Evolutionary conservation across 1,140 invertebrate species (phyloP), one percentile per base, ranked within the genome.

Genomic region (Drosophila kohkoa): DNA sequence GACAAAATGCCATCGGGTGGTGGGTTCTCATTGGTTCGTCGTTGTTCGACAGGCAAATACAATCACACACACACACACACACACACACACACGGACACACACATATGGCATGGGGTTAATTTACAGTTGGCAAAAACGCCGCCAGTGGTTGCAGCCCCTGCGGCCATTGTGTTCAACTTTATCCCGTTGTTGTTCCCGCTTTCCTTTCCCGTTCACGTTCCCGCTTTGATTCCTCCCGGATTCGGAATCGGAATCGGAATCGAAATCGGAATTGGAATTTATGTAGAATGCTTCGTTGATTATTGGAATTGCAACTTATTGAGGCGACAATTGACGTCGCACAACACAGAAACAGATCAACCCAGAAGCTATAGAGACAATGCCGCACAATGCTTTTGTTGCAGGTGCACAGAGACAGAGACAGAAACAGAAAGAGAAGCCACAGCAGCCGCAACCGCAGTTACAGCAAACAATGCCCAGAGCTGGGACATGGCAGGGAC

Each of bases 21-120:
- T 20, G 38, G 58, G 30, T 68, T 73, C 43, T 55, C 52, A 79
- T 79, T 79, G 74, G 77, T 43, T 25, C 20, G 20, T 20, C 20
- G 41, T 16, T 1, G 6, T 43, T 10, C 58, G 67, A 15, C 15
- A 11, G 30, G 38, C 49, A 15, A 11, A 63, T 8, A 52, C 10
- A 11, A 55, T 20, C 10, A 30, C 32, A 32, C 8, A 41, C 6
- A 38, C 43, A 20, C 11, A 60, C 20, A 8, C 16, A 16, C 15
- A 62, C 11, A 54, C 11, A 48, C n/a, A 57, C 16, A 6, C 15
- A 1, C 2, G 48, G 3, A 48, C 5, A 54, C 8, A 20, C 1
- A n/a, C 11, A 51, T 58, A 73, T 72, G 69, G 69, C 43, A 72
- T 65, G 43, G 69, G 69, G 69, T 72, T 72, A 72, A 72, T 57